Evolutionary conservation across 2,113 vertebrate species (phyloP).

Genomic region (Anguilla japonica): DNA sequence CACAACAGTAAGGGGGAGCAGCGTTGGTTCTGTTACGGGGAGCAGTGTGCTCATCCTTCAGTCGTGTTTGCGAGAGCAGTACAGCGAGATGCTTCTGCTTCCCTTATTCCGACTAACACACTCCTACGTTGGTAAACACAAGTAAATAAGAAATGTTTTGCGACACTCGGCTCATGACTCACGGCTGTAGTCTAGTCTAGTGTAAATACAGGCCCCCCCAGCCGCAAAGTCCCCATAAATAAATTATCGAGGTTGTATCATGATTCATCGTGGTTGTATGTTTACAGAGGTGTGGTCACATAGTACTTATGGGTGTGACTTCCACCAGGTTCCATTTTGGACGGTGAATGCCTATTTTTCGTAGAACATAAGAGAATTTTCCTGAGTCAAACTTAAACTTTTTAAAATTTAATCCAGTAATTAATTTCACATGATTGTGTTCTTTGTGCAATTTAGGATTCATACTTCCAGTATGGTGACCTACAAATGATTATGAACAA

Average conservation of each 20-base stretch:
- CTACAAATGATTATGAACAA: too few species aligned
- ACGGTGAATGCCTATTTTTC: not conserved
- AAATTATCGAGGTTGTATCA: not conserved
- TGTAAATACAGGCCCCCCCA: not conserved
- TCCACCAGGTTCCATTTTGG: not conserved
- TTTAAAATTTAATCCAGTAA: too few species aligned
- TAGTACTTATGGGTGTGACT: not conserved
- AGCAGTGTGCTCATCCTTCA: not conserved
- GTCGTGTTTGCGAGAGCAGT: not conserved
- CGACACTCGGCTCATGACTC: not conserved
- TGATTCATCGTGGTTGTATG: not conserved
- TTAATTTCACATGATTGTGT: not conserved
- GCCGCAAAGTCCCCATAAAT: not conserved
- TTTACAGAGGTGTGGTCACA: not conserved
- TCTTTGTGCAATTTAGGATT: not conserved
- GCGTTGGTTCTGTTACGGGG: not conserved
- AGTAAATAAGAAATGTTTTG: not conserved
- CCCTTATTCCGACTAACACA: not conserved
- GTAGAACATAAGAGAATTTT: not conserved
- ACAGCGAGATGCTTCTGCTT: not conserved
- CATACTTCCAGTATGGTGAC: too few species aligned
- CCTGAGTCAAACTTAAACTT: not conserved
- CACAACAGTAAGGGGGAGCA: not conserved
- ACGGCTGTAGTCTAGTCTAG: not conserved
- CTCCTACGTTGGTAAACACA: not conserved